Evolutionary conservation across 2,888 invertebrate species (phyloP), one percentile per base, ranked within the genome.

Genomic region (Koerneria pararmatus): DNA sequence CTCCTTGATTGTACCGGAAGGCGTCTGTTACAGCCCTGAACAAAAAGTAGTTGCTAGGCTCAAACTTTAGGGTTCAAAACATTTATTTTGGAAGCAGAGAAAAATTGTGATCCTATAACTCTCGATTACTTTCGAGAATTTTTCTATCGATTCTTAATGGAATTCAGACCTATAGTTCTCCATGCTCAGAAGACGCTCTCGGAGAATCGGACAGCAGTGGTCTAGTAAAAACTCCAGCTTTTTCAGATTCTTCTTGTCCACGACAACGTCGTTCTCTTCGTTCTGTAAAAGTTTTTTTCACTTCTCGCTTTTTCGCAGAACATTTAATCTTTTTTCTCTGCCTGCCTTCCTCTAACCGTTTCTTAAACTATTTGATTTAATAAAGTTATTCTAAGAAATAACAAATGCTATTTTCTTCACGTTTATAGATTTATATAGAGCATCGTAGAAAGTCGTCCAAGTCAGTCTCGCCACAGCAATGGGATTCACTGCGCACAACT

Each of bases 21-120:
- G 74, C 72, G 49, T 76, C 76, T 35, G 71, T 71, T 15, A 76
- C 58, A 22, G 74, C 57, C 68, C 75, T 75, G 67, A 66, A 69
- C 54, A n/a, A 54, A 46, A 15, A 46, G 24, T 19, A 64, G n/a
- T 49, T n/a, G 15, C n/a, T 11, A 22, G 49, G 49, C 4, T 15
- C 34, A 3, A 22, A 57, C 31, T 8, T 22, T 34, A 31, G 11
- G 8, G 2, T 49, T 32, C 46, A 15, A 11, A 41, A n/a, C 11
- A 41, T 41, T 11, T 41, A n/a, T 41, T n/a, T 41, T 41, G 46
- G 46, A n/a, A n/a, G n/a, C n/a, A n/a, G n/a, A n/a, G n/a, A n/a
- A n/a, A n/a, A n/a, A n/a, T n/a, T n/a, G n/a, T n/a, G n/a, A n/a
- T n/a, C n/a, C n/a, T n/a, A n/a, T n/a, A n/a, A n/a, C n/a, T n/a